These are phyloP conservation scores for Metallyticus violacea DNA, from an alignment of 2,888 invertebrate genomes.

Conservation along the genomic window DNA sequence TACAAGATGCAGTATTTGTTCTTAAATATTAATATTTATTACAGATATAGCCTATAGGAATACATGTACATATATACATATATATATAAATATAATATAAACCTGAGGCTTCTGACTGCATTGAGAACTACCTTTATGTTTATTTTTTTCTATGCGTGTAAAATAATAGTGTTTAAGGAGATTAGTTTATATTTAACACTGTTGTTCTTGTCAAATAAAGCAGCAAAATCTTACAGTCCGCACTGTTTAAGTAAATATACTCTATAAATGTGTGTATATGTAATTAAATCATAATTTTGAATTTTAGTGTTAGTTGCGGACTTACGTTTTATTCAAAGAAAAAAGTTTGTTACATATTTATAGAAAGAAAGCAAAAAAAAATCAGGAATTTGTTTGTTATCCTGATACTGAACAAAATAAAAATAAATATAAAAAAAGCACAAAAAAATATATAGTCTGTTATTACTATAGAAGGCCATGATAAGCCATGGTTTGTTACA, in stretches of 20 bases:
- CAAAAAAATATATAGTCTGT: conserved; percentile 31
- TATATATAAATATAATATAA: neutral
- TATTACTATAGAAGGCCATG: conserved; percentile 31
- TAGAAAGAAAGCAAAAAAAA: conserved; percentile 15
- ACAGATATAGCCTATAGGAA: conserved; percentile 24
- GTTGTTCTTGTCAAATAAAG: conserved; percentile 28
- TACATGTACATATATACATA: neutral
- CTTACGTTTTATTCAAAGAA: conserved; percentile 1
- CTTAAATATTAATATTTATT: conserved; percentile 26
- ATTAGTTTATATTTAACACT: conserved; percentile 6
- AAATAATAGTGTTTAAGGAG: neutral
- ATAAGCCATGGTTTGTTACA: conserved; percentile 33
- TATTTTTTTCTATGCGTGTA: conserved; percentile 7
- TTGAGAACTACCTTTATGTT: conserved; percentile 11
- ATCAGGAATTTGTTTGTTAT: conserved; percentile 32
- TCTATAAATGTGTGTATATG: conserved; percentile 18
- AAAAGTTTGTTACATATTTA: conserved; percentile 30
- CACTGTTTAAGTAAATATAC: conserved; percentile 9
- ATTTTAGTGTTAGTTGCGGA: conserved; percentile 11
- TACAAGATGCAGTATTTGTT: conserved; percentile 30
- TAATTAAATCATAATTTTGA: conserved; percentile 3
- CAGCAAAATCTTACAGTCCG: conserved; percentile 6
- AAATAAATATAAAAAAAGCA: conserved; percentile 24
- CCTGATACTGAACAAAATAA: conserved; percentile 28
- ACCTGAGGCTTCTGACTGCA: conserved; percentile 24